Evolutionary conservation across 2,113 vertebrate genomes (phyloP).

Genomic region (Upupa epops): DNA sequence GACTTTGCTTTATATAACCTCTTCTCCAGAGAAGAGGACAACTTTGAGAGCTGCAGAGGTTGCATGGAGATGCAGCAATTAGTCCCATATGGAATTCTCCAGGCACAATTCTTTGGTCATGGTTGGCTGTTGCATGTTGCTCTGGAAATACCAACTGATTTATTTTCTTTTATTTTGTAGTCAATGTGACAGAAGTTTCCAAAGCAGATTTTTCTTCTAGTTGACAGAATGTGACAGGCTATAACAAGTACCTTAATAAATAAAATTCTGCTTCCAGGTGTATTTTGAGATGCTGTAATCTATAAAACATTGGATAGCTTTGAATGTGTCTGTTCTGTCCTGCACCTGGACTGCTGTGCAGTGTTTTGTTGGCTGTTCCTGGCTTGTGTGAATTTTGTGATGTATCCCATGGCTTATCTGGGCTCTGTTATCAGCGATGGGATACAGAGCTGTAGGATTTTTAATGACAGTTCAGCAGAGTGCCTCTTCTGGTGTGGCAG

Average conservation of each 20-base stretch:
- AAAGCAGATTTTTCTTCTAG: constrained; percentile 29
- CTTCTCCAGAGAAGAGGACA: too few relatives aligned
- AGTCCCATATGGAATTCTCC: not conserved
- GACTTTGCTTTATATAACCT: too few relatives aligned
- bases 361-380: not conserved
- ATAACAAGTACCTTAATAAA: constrained; percentile 49
- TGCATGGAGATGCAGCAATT: not conserved
- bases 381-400: constrained; percentile 15
- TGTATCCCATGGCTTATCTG: not conserved
- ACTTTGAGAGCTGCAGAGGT: too few relatives aligned
- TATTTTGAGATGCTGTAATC: constrained; percentile 15
- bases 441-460: not conserved
- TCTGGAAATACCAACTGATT: constrained; percentile 1
- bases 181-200: constrained; percentile 2
- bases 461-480: not conserved
- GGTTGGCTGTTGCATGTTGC: not conserved
- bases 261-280: constrained; percentile 30
- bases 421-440: not conserved
- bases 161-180: constrained; percentile 27
- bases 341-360: not conserved
- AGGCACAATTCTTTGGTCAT: not conserved
- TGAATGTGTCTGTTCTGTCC: not conserved
- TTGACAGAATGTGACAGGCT: constrained; percentile 38
- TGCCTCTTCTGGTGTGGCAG: not conserved
- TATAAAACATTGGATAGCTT: constrained; percentile 30